A percentile compares a stretch with the other conserved stretches of the same genome.
Conservation (phyloP, 2,888 invertebrate species). For the Melanostoma mellinum region DNA sequence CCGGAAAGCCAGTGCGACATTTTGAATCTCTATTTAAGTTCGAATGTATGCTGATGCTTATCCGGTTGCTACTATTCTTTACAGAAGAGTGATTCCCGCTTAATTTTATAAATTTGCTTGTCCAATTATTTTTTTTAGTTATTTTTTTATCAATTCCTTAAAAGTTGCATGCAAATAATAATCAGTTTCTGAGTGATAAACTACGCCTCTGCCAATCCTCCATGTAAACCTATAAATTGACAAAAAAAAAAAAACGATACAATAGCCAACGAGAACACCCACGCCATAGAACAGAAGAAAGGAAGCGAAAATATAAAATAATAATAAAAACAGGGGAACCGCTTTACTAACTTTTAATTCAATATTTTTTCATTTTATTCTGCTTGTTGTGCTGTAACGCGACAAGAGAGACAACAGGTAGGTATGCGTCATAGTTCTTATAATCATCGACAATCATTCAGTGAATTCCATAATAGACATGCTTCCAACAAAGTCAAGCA, state of each 20-base stretch:
- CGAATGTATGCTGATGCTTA: too few species aligned
- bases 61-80: too few species aligned
- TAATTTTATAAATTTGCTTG: too few species aligned
- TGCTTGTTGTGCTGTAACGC: slow-evolving; percentile 37
- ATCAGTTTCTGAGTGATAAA: neutral
- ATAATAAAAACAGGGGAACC: slow-evolving; percentile 34
- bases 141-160: too few species aligned
- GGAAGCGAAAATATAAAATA: slow-evolving; percentile 52
- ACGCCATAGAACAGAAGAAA: slow-evolving; percentile 55
- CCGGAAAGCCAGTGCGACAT: too few species aligned
- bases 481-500: slow-evolving; percentile 50
- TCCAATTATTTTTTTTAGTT: too few species aligned
- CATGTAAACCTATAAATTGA: slow-evolving; percentile 38
- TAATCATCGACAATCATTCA: slow-evolving; percentile 64
- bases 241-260: too few species aligned
- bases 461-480: slow-evolving; percentile 69
- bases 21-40: too few species aligned
- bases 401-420: slow-evolving; percentile 69
- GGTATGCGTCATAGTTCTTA: slow-evolving; percentile 72
- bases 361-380: slow-evolving; percentile 25
- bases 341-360: slow-evolving; percentile 54
- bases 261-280: slow-evolving; percentile 62
- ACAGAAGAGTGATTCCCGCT: too few species aligned
- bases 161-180: slow-evolving; percentile 1
- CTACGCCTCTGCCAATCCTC: slow-evolving; percentile 21